These are phyloP conservation scores for Minunthozetes semirufus DNA, from an alignment of 2,888 invertebrate genomes.

Conservation along the genomic window DNA sequence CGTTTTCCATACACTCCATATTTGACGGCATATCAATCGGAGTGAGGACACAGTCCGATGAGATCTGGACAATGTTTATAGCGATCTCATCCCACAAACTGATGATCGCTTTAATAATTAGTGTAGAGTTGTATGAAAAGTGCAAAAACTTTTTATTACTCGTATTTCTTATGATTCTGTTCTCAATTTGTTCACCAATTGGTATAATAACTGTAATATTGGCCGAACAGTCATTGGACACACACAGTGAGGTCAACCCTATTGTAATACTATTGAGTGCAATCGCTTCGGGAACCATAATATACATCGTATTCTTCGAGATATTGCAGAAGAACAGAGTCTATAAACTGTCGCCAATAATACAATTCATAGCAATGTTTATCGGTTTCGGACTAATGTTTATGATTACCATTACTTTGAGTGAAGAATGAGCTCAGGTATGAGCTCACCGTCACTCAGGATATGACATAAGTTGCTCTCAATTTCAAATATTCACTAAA, in stretches of 20 bases:
- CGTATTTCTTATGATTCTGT: conserved; percentile 12
- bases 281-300: conserved; percentile 36
- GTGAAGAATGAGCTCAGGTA: neutral
- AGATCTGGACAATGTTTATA: conserved; percentile 37
- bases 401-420: neutral
- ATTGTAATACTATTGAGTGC: conserved; percentile 36
- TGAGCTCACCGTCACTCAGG: too few species aligned
- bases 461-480: too few species aligned
- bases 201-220: conserved; percentile 8
- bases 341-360: neutral
- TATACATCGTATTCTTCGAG: conserved; percentile 39
- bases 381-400: conserved; percentile 31
- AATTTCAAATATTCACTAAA: too few species aligned
- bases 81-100: conserved; percentile 36
- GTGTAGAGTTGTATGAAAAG: conserved; percentile 31
- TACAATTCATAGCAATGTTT: conserved; percentile 29
- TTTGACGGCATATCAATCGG: conserved; percentile 38
- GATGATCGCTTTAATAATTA: conserved; percentile 34
- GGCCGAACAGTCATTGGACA: neutral
- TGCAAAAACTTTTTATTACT: neutral
- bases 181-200: conserved; percentile 13
- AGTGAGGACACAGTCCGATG: neutral
- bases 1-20: conserved; percentile 35
- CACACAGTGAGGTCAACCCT: neutral
- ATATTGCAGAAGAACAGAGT: conserved; percentile 28